Evolutionary conservation across 2,113 vertebrate genomes (phyloP), one percentile per base, ranked within the genome.

Genomic region (Cynopterus brachyotis): DNA sequence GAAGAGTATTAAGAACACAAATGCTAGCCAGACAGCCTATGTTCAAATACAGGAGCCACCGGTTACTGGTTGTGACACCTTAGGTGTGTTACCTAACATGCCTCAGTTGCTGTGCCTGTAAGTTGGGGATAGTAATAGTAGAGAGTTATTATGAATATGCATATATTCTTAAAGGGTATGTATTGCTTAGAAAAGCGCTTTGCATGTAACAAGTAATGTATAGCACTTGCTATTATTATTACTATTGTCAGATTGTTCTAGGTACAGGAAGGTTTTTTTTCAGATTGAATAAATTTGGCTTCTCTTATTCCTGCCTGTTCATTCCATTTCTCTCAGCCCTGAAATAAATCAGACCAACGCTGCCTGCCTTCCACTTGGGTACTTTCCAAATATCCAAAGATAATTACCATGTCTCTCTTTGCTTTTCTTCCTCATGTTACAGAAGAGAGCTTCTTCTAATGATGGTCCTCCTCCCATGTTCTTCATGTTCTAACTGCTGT

Each of bases 141-240:
- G 84, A 66, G 7, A 13, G 24, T 40, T 47, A 10, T 37, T 53
- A 32, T 7, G 28, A 88, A 88, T 26, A 62, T 42, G 26, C 10
- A 5, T 16, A 73, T 70, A 78, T 81, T 90, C 53, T 11, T 59
- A 30, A 95, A 90, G 57, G 20, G 6, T 42, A 30, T 59, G 3
- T n/a, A 40, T 78, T 47, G 37, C 28, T 42, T 37, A 76, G 62
- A 62, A 26, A 1, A 28, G 11, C n/a, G 24, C 16, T 57, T 40
- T 15, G 35, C 28, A 37, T 35, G 0, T 13, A 67, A 10, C 5
- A 47, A n/a, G 35, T 40, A 40, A 6, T 2, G 12, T 9, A 0
- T 19, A 84, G 28, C 60, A 28, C 55, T 84, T 85, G 35, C 69
- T 91, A 5, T 75, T 88, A 47, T 40, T 60, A 28, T 57, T 16